Evolutionary conservation across 2,888 invertebrate genomes (phyloP), one percentile per base, ranked within the genome.

Genomic region (Brenthis ino): DNA sequence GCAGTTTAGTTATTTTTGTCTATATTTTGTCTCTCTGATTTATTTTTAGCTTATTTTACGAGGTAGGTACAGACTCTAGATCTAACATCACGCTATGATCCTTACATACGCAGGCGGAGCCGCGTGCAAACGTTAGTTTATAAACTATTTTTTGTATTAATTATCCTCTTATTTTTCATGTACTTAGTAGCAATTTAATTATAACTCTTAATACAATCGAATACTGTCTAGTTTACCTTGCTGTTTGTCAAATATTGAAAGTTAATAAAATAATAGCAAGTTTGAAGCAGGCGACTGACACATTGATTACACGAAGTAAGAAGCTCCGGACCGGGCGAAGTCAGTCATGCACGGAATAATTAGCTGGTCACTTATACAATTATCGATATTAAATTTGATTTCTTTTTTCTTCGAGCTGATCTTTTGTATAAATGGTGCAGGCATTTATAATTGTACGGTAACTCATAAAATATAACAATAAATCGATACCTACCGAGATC

Each of bases 241-340:
- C 13, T n/a, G 6, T 53, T 28, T 13, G 6, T 28, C 20, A 12
- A 24, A 57, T 47, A 51, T 61, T 43, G 43, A 63, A 48, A 51
- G 55, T 24, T 58, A 68, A 71, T 63, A 56, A 50, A 64, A 65
- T 63, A 67, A 70, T 72, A 57, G 33, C 57, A 55, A 51, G 53
- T 53, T 51, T 69, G 54, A 48, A 60, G 50, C 53, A 33, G 65
- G 55, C 68, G 72, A 72, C 43, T 70, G 72, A 72, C 70, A 53
- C 65, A 48, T 68, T 70, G 72, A 68, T 70, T 72, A 64, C 56
- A 64, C 47, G 56, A 58, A 66, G 64, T 37, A 67, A 8, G 47
- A 56, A 55, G 51, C 48, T 11, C 61, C 55, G 60, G 56, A 51
- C 43, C 67, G 43, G 54, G 14, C 65, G 8, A 6, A 6, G 37